A percentile compares a stretch with the other conserved stretches of the same genome.
Conservation (phyloP, 1,140 invertebrate species). For the Drosophila kanapiae region DNA sequence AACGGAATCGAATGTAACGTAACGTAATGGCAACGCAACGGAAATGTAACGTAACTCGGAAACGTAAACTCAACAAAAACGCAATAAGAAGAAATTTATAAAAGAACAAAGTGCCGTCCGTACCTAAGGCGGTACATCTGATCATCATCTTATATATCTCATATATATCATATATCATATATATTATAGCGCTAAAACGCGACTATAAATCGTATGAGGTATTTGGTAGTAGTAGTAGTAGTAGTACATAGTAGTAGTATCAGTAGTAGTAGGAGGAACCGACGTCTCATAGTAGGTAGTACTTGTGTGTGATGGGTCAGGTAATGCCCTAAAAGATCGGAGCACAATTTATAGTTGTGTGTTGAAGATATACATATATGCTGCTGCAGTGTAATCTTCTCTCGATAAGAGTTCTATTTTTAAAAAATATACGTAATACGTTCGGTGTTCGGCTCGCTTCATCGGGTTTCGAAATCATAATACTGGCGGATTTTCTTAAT, state of each 20-base stretch:
- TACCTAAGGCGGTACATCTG: slow-evolving; percentile 72
- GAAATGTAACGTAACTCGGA: slow-evolving; percentile 75
- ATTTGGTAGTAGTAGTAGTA: slow-evolving; percentile 36
- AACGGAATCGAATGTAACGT: slow-evolving; percentile 72
- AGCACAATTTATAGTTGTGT: slow-evolving; percentile 69
- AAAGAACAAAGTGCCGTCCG: slow-evolving; percentile 79
- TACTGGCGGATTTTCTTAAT: slow-evolving; percentile 18
- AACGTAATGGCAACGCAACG: slow-evolving; percentile 78
- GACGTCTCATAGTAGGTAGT: slow-evolving; percentile 50
- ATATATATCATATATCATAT: slow-evolving; percentile 30
- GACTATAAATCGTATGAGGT: slow-evolving; percentile 24
- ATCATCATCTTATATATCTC: slow-evolving; percentile 46
- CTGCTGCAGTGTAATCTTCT: slow-evolving; percentile 19
- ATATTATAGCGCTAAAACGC: slow-evolving; percentile 26
- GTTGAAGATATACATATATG: slow-evolving; percentile 7
- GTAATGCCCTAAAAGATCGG: slow-evolving; percentile 80
- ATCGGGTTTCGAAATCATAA: slow-evolving; percentile 29
- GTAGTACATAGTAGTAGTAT: slow-evolving; percentile 36
- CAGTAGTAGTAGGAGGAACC: slow-evolving; percentile 48
- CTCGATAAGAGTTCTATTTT: background rate
- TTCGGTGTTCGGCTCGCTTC: slow-evolving; percentile 19
- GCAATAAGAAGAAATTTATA: slow-evolving; percentile 80
- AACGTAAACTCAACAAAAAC: slow-evolving; percentile 82
- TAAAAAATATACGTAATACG: background rate
- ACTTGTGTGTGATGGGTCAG: slow-evolving; percentile 57